Conservation (phyloP, 92 coral and sea anemone species). For the Muricea muricata region DNA sequence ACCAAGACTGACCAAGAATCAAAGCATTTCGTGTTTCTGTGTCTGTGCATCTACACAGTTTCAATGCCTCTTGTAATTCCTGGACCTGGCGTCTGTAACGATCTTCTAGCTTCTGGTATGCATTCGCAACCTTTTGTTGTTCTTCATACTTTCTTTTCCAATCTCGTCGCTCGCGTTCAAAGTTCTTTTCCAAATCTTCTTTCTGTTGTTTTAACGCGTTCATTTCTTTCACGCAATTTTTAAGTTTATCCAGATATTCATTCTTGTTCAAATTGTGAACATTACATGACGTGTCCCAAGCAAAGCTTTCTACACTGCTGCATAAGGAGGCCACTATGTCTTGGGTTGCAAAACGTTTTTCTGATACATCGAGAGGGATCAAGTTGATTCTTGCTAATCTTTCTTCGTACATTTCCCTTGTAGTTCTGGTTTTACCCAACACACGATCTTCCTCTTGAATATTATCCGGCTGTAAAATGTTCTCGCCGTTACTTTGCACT, state of each 20-base stretch:
- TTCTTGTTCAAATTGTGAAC: slow-evolving; percentile 10
- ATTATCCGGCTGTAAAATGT: background rate
- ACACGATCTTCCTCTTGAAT: slow-evolving; percentile 53
- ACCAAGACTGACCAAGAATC: slow-evolving; percentile 36
- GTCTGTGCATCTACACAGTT: slow-evolving; percentile 79
- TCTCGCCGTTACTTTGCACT: slow-evolving; percentile 4
- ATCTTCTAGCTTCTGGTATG: slow-evolving; percentile 98
- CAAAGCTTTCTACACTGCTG: slow-evolving; percentile 35
- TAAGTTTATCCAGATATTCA: slow-evolving; percentile 32
- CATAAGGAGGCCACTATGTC: slow-evolving; percentile 8
- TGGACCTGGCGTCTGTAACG: slow-evolving; percentile 94
- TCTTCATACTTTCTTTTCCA: slow-evolving; percentile 89
- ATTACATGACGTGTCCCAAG: background rate
- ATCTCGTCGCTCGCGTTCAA: slow-evolving; percentile 82
- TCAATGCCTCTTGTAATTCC: slow-evolving; percentile 92
- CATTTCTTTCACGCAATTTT: slow-evolving; percentile 44
- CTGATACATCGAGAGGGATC: slow-evolving; percentile 58
- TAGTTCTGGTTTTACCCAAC: slow-evolving; percentile 77
- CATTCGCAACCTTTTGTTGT: slow-evolving; percentile 97
- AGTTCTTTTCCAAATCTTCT: slow-evolving; percentile 75
- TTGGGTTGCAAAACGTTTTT: background rate
- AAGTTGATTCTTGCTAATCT: slow-evolving; percentile 91
- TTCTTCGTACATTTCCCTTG: slow-evolving; percentile 96
- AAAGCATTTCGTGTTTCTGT: slow-evolving; percentile 1
- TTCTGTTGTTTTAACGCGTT: slow-evolving; percentile 75